These are phyloP conservation scores for Intellagama lesueurii DNA, from an alignment of 2,797 vertebrate species.

Conservation along the genomic window DNA sequence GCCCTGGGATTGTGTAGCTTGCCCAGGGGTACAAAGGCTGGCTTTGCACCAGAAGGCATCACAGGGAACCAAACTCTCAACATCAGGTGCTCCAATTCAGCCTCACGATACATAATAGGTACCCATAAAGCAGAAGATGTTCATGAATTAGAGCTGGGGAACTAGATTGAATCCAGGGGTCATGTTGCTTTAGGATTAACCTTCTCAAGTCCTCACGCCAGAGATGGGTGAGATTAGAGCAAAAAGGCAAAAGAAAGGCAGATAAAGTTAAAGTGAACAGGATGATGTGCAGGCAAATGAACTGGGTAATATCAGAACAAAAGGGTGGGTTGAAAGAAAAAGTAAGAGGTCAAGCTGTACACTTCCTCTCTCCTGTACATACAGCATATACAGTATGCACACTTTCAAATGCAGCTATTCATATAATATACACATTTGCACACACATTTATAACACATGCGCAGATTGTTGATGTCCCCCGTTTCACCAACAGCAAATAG, in stretches of 20 bases:
- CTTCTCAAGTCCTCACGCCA: neutral
- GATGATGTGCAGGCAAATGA: too few relatives aligned
- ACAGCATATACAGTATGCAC: neutral
- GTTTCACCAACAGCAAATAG: neutral
- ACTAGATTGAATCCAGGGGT: neutral
- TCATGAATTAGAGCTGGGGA: slow-evolving; percentile 13
- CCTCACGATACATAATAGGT: neutral
- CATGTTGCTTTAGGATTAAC: neutral
- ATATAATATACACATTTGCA: neutral
- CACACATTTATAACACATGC: neutral
- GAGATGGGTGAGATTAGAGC: neutral
- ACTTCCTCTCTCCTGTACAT: neutral
- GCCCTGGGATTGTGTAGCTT: too few relatives aligned
- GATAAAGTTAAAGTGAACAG: too few relatives aligned
- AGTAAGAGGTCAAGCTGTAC: too few relatives aligned
- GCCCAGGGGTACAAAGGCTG: too few relatives aligned
- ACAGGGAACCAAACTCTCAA: too few relatives aligned
- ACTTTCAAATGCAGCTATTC: neutral
- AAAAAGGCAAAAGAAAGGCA: neutral
- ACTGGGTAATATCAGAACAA: too few relatives aligned
- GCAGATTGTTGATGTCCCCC: too few relatives aligned
- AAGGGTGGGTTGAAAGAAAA: too few relatives aligned
- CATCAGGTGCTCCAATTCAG: too few relatives aligned
- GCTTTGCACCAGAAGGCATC: too few relatives aligned
- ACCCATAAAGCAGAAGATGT: slow-evolving; percentile 14